Conservation (phyloP, 2,113 vertebrate genomes). For the Merops nubicus region DNA sequence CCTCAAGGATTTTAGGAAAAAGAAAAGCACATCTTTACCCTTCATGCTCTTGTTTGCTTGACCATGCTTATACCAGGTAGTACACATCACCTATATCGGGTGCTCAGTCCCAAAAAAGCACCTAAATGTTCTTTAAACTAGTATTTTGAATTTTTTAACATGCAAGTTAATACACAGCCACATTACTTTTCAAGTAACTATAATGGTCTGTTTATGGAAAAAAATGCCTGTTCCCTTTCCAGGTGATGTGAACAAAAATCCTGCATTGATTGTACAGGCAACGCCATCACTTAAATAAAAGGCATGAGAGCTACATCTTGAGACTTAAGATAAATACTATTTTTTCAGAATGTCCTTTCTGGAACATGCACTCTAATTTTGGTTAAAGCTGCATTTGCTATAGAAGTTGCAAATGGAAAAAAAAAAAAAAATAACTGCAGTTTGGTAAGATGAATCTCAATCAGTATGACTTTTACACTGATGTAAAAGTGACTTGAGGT, state of each 20-base stretch:
- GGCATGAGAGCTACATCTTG: neutral
- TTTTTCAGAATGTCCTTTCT: neutral
- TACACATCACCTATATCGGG: constrained; percentile 4
- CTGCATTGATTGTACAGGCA: neutral
- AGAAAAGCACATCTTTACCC: constrained; percentile 38
- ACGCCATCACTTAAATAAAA: neutral
- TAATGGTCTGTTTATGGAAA: constrained; percentile 4
- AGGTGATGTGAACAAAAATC: neutral
- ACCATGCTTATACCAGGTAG: neutral
- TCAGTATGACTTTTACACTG: neutral
- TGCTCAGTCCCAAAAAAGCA: constrained; percentile 17
- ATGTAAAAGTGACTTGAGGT: constrained; percentile 25
- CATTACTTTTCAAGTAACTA: constrained; percentile 33
- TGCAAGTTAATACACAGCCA: constrained; percentile 38
- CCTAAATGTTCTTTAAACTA: constrained; percentile 8
- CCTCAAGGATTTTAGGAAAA: neutral
- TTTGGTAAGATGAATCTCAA: neutral
- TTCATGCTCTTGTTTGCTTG: constrained; percentile 46
- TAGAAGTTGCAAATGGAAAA: neutral
- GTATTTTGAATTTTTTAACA: constrained; percentile 6
- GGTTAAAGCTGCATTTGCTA: constrained; percentile 51
- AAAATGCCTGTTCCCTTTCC: constrained; percentile 24
- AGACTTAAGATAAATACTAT: neutral
- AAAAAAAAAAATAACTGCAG: neutral
- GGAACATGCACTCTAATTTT: neutral